phyloP scores from a whole-genome alignment of 2,888 invertebrate species.

The Zygaena filipendulae region DNA sequence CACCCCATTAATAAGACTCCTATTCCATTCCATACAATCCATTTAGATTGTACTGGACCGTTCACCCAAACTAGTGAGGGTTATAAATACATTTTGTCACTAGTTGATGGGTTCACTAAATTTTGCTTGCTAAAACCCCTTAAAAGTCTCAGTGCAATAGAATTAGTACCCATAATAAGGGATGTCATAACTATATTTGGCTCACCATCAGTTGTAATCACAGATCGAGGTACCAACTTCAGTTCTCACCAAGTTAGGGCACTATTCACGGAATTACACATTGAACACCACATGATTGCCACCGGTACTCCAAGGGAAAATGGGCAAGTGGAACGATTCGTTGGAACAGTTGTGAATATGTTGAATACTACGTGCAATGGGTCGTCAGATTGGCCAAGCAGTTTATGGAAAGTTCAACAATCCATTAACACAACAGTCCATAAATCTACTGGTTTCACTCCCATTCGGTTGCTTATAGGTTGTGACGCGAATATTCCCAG shows the following conservation, averaged over 20 bases:
- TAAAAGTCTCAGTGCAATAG: slow-evolving; percentile 11
- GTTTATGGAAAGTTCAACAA: slow-evolving; percentile 9
- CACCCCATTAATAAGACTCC: slow-evolving; percentile 16
- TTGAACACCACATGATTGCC: too few species aligned
- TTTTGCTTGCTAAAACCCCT: too few species aligned
- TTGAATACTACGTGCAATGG: slow-evolving; percentile 7
- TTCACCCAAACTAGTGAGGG: slow-evolving; percentile 16
- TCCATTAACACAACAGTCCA: slow-evolving; percentile 11
- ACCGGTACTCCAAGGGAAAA: too few species aligned
- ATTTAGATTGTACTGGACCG: slow-evolving; percentile 23
- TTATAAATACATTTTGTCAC: slow-evolving; percentile 18
- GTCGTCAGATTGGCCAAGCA: slow-evolving; percentile 13
- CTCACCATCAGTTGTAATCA: slow-evolving; percentile 11
- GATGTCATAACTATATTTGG: slow-evolving; percentile 17
- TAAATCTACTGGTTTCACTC: slow-evolving; percentile 11
- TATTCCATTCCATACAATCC: slow-evolving; percentile 22
- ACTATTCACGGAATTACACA: slow-evolving; percentile 11
- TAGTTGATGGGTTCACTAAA: slow-evolving; percentile 21
- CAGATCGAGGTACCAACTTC: slow-evolving; percentile 17
- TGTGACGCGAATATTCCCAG: too few species aligned
- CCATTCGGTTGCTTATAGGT: slow-evolving; percentile 9
- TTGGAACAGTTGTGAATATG: slow-evolving; percentile 11
- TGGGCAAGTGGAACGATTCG: slow-evolving; percentile 14
- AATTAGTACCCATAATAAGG: slow-evolving; percentile 16
- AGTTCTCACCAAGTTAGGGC: slow-evolving; percentile 2